Percentiles rank a stretch among this genome's conserved stretches.
Conservation (phyloP, 2,113 vertebrate species). For the Cranoglanis bouderius region DNA sequence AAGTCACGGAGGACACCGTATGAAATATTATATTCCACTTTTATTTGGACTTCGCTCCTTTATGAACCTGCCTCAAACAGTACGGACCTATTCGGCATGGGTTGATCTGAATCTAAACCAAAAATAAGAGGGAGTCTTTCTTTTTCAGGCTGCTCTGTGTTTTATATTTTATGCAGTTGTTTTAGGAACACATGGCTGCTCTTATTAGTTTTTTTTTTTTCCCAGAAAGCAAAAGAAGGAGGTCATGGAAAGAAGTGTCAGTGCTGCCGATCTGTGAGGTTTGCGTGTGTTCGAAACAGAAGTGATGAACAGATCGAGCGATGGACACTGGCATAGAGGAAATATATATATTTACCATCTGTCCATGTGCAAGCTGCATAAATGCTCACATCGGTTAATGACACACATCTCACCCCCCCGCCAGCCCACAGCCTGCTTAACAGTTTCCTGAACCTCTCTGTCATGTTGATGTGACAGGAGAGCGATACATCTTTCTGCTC, state of each 20-base stretch:
- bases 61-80: not conserved
- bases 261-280: not conserved
- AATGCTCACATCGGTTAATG: constrained; percentile 38
- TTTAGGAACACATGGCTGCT: not conserved
- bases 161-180: not conserved
- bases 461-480: constrained; percentile 32
- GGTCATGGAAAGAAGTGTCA: not conserved
- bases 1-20: not conserved
- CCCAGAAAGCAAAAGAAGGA: not conserved
- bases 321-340: not conserved
- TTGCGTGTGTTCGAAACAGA: not conserved
- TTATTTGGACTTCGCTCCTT: constrained; percentile 7
- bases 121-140: not conserved
- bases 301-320: not conserved
- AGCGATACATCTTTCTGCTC: constrained; percentile 4
- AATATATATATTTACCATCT: constrained; percentile 39
- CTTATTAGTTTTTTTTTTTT: not conserved
- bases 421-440: constrained; percentile 14
- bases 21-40: constrained; percentile 21
- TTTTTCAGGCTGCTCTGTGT: not conserved
- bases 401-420: not conserved
- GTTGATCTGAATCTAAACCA: not conserved
- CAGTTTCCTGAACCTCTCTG: constrained; percentile 13
- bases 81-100: not conserved
- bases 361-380: constrained; percentile 27